Percentiles rank a stretch among this genome's conserved stretches.
Conservation (phyloP, 1,140 invertebrate genomes). For the Periplaneta americana region DNA sequence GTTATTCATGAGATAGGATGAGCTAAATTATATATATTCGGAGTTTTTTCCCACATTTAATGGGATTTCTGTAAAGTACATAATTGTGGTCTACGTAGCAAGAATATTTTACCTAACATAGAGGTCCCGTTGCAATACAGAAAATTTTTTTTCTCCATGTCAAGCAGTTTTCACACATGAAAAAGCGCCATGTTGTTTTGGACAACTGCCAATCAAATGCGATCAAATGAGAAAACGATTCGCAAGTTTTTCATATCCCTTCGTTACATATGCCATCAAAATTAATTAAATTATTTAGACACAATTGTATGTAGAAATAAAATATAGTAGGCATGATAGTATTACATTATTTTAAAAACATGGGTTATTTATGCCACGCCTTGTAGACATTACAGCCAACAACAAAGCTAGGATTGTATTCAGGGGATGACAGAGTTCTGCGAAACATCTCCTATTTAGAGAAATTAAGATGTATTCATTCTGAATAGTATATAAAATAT, state of each 20-base stretch:
- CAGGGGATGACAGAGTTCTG: background rate
- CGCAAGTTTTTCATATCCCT: background rate
- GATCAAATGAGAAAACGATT: background rate
- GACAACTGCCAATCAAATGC: background rate
- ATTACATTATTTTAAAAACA: background rate
- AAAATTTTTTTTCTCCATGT: background rate
- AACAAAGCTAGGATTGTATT: background rate
- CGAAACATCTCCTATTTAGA: background rate
- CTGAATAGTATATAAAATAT: background rate
- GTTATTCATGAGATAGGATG: too few relatives aligned
- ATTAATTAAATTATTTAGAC: background rate
- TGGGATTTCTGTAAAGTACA: background rate
- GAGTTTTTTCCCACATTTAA: background rate
- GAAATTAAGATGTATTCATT: background rate
- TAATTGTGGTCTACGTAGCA: background rate
- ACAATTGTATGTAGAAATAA: background rate
- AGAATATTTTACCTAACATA: background rate
- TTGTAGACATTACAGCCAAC: background rate
- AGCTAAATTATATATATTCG: too few relatives aligned
- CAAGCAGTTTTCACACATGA: background rate
- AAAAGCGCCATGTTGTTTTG: conserved; percentile 1
- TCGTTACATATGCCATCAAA: background rate
- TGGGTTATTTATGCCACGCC: conserved; percentile 1
- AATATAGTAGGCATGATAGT: background rate
- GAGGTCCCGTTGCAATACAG: background rate